phyloP scores from a whole-genome alignment of 2,797 vertebrate species.

The Coranthus polyacanthus region DNA sequence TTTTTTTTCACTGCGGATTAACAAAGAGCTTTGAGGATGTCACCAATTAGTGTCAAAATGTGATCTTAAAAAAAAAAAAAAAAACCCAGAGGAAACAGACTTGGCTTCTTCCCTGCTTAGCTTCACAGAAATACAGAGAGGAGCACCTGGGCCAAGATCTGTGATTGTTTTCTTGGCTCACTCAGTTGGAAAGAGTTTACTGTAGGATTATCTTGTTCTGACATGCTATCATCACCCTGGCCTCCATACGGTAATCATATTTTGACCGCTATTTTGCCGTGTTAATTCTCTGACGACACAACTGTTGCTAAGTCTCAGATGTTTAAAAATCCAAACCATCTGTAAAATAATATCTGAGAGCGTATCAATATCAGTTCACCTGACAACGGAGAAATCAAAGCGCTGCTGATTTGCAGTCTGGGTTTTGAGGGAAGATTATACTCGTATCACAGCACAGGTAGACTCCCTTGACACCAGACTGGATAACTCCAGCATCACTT shows the following conservation, averaged over 20 bases:
- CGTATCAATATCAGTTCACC: conserved; percentile 48
- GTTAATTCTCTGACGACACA: conserved; percentile 43
- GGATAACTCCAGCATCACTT: conserved; percentile 32
- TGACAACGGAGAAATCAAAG: conserved; percentile 46
- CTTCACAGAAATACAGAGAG: conserved; percentile 18
- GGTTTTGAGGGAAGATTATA: conserved; percentile 36
- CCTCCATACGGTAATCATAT: conserved; percentile 52
- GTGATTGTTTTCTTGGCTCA: conserved; percentile 62
- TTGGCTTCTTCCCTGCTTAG: conserved; percentile 28
- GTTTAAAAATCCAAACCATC: conserved; percentile 50
- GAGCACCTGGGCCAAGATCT: conserved; percentile 49
- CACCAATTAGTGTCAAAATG: conserved; percentile 36
- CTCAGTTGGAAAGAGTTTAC: conserved; percentile 49
- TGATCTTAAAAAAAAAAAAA: conserved; percentile 14
- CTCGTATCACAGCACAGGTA: conserved; percentile 29
- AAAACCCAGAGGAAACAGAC: conserved; percentile 24
- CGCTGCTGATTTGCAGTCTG: conserved; percentile 19
- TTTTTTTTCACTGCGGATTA: conserved; percentile 1
- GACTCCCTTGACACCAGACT: conserved; percentile 22
- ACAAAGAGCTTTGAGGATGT: conserved; percentile 36
- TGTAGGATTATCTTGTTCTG: conserved; percentile 39
- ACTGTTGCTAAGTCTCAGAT: conserved; percentile 26
- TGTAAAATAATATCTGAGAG: conserved; percentile 53
- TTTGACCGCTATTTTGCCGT: conserved; percentile 53
- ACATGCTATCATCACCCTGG: conserved; percentile 59